phyloP scores from a whole-genome alignment of 2,888 invertebrate species.

The Dynastes maya region DNA sequence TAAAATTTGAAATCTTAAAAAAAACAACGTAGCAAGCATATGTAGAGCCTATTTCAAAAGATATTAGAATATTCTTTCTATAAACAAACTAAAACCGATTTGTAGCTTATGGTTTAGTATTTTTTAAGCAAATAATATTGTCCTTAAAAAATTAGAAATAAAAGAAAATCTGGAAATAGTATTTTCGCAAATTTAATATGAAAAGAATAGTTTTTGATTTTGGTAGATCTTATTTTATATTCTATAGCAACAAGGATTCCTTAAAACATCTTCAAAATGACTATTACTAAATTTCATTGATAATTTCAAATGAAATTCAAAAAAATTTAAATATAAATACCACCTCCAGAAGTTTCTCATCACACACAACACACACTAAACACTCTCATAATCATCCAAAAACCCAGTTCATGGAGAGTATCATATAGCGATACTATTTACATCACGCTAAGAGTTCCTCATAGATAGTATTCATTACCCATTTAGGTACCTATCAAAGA shows the following conservation, averaged over 20 bases:
- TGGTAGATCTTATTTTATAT: background rate
- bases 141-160: background rate
- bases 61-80: too few relatives aligned
- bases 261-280: too few relatives aligned
- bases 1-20: background rate
- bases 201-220: background rate
- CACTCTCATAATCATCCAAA: too few relatives aligned
- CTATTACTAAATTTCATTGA: too few relatives aligned
- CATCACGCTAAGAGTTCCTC: too few relatives aligned
- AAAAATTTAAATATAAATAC: background rate
- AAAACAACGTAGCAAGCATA: too few relatives aligned
- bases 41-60: too few relatives aligned
- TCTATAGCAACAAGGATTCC: too few relatives aligned
- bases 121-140: background rate
- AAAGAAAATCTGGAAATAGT: background rate
- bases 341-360: background rate
- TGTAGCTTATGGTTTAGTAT: background rate
- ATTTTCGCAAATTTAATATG: background rate
- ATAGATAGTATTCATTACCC: background rate
- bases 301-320: too few relatives aligned
- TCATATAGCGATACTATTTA: too few relatives aligned
- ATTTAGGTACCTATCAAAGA: slow-evolving; percentile 11
- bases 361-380: too few relatives aligned
- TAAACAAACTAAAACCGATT: background rate
- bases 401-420: too few relatives aligned